Evolutionary conservation across 1,140 invertebrate genomes (phyloP).

Genomic region (Bombus breviceps): DNA sequence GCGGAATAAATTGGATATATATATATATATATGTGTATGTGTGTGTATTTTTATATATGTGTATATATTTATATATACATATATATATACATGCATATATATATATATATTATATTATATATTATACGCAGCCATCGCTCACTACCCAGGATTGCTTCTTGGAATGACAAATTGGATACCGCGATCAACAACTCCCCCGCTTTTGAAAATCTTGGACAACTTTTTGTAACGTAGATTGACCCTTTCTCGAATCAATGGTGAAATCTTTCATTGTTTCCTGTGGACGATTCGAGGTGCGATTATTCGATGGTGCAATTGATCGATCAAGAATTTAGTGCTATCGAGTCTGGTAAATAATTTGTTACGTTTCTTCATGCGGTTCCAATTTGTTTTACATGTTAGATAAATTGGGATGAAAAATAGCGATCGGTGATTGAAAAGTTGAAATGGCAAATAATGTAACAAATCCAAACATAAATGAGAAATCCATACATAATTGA

Average conservation of each 20-base stretch:
- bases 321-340: background rate
- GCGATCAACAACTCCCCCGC: slow-evolving; percentile 20
- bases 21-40: rapidly evolving
- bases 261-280: background rate
- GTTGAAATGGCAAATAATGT: background rate
- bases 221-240: background rate
- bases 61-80: background rate
- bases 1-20: slow-evolving; percentile 52
- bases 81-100: background rate
- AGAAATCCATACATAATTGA: background rate
- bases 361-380: background rate
- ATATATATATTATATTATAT: slow-evolving; percentile 4
- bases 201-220: slow-evolving; percentile 6
- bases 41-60: background rate
- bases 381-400: background rate
- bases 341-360: background rate
- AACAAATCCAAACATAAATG: background rate
- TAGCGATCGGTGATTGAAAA: background rate
- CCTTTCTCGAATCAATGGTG: background rate
- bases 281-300: background rate
- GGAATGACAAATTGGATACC: slow-evolving; percentile 54
- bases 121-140: background rate
- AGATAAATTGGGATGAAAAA: background rate
- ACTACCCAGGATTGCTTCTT: slow-evolving; percentile 41
- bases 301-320: background rate